Evolutionary conservation across 2,113 vertebrate species (phyloP), one percentile per base, ranked within the genome.

Genomic region (Hyperopisus bebe): DNA sequence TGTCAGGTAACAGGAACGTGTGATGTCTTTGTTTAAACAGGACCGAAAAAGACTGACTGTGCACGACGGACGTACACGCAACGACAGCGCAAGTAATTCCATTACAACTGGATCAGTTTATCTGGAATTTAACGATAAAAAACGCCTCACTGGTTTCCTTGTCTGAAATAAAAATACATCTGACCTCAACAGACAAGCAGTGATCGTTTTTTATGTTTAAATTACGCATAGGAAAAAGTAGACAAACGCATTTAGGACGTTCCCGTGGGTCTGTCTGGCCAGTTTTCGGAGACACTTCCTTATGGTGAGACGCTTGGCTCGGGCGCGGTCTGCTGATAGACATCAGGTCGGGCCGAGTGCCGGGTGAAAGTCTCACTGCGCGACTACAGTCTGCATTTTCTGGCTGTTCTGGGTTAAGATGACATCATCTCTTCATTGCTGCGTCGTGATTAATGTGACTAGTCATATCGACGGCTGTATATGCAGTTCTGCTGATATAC

Each of bases 311-410:
- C 21, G 13, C 39, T 74, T 88, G 58, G 42, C 58, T 46, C 19
- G 42, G 62, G 62, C 48, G 46, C 48, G 11, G 62, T 80, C 70
- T 77, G 10, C 50, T 24, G 44, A 24, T 51, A 51, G 88, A 35
- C 88, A 89, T 77, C 24, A 35, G 70, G 88, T 89, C 70, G 74
- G 88, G 24, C 46, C 51, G 9, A 51, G 46, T 8, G 44, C 88
- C 70, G n/a, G 58, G n/a, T 6, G 46, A 35, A 39, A 58, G 39
- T 66, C 27, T 88, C 48, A 53, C 31, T 86, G 27, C 11, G 80
- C 19, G 62, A 47, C 19, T 47, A 21, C 9, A 46, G 42, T 47
- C 19, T 42, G 39, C 39, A 84, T 21, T 47, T 47, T 47, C 44
- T 21, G 77, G 42, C 77, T 44, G 39, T 44, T 44, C 77, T 82